These are phyloP conservation scores for Clamator glandarius DNA, from an alignment of 2,797 vertebrate genomes.

Conservation along the genomic window DNA sequence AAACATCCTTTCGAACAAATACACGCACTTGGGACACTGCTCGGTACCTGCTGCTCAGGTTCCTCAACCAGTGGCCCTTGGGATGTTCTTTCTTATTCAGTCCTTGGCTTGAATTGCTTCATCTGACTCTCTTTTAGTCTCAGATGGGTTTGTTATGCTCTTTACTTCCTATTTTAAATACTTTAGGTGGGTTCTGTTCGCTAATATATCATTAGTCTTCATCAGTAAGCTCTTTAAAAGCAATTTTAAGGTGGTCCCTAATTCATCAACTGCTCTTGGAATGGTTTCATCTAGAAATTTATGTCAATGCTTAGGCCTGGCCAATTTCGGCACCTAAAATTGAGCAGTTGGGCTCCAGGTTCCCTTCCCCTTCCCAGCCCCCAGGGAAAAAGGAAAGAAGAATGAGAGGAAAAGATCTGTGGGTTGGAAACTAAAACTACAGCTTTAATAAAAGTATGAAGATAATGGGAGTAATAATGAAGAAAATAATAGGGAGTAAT, in stretches of 20 bases:
- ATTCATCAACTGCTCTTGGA: background rate
- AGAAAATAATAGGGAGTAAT: no score
- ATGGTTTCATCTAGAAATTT: background rate
- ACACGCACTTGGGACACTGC: background rate
- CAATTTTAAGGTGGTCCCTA: background rate
- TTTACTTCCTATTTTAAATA: background rate
- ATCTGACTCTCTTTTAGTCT: background rate
- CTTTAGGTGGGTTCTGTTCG: rapidly evolving
- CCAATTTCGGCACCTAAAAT: no score
- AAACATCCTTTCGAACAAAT: background rate
- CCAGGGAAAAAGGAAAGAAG: no score
- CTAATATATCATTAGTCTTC: background rate
- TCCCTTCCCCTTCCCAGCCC: no score
- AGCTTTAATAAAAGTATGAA: no score
- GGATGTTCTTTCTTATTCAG: background rate
- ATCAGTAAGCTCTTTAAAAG: background rate
- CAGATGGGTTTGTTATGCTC: background rate
- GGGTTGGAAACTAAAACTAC: no score
- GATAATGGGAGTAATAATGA: no score
- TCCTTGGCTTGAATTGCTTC: background rate
- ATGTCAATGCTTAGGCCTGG: no score
- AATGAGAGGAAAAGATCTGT: no score
- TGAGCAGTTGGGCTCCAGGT: no score
- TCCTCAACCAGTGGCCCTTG: background rate
- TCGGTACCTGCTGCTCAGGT: background rate